phyloP scores from a whole-genome alignment of 2,888 invertebrate genomes.

The Oscheius onirici region DNA sequence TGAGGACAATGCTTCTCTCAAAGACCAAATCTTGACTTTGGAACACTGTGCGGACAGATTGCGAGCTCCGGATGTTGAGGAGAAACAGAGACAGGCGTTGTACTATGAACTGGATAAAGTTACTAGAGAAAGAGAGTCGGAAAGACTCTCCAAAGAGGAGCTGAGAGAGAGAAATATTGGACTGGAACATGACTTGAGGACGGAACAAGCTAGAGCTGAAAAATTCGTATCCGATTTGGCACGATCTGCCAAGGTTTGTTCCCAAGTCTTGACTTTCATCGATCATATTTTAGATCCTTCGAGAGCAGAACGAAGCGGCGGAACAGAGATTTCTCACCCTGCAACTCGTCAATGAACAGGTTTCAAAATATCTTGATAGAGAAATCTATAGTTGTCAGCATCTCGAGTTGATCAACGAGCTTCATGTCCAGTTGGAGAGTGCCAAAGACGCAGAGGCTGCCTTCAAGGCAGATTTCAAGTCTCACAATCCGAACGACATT shows the following conservation, averaged over 20 bases:
- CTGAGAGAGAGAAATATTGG: constrained; percentile 21
- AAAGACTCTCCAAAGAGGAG: constrained; percentile 30
- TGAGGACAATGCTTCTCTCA: constrained; percentile 18
- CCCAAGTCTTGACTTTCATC: background rate
- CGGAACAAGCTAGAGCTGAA: constrained; percentile 17
- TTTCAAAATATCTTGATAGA: too few species aligned
- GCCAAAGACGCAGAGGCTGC: constrained; percentile 17
- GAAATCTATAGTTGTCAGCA: constrained; percentile 17
- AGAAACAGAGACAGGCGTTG: constrained; percentile 4
- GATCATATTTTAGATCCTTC: constrained; percentile 17
- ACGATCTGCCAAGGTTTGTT: constrained; percentile 28
- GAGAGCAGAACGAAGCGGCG: constrained; percentile 45
- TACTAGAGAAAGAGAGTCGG: constrained; percentile 23
- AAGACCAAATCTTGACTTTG: constrained; percentile 12
- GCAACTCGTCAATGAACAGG: constrained; percentile 30
- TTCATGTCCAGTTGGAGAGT: constrained; percentile 35
- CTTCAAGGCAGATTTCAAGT: background rate
- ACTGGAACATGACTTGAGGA: constrained; percentile 8
- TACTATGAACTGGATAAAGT: constrained; percentile 24
- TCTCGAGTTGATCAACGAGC: constrained; percentile 38
- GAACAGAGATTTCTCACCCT: constrained; percentile 49
- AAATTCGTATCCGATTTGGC: constrained; percentile 25
- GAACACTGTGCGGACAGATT: constrained; percentile 5
- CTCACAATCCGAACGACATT: background rate
- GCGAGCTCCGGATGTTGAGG: constrained; percentile 29